Evolutionary conservation across 2,797 vertebrate genomes (phyloP).

Genomic region (Hypotaenidia philippensis): DNA sequence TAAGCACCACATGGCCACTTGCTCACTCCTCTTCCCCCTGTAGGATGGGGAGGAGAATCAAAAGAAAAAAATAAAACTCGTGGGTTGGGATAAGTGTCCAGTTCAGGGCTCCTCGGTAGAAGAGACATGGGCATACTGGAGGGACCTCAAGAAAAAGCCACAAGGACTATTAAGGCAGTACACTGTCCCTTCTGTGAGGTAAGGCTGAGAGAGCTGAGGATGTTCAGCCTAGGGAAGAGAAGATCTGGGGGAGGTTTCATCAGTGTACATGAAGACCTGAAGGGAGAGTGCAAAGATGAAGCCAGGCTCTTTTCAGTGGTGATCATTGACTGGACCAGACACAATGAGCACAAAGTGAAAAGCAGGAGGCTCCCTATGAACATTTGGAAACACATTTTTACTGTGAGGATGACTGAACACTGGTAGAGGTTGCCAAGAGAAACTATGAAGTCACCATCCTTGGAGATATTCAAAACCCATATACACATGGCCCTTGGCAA

Average conservation of each 20-base stretch:
- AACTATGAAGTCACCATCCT: neutral
- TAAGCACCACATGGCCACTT: no score
- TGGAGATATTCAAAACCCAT: neutral
- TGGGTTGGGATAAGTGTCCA: no score
- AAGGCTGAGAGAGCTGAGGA: neutral
- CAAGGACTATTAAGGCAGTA: neutral
- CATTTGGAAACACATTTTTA: neutral
- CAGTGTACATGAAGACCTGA: neutral
- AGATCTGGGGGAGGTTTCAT: neutral
- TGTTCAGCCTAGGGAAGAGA: neutral
- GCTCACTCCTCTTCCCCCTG: no score
- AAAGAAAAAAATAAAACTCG: no score
- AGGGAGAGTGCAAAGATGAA: no score
- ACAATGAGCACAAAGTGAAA: neutral
- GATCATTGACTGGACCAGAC: neutral
- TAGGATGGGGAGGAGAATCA: no score
- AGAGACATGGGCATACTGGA: neutral
- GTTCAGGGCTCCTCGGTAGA: neutral
- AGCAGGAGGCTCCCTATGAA: no score
- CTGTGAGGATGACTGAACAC: neutral
- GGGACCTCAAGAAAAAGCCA: neutral
- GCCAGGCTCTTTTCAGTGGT: neutral
- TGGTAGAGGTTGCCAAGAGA: neutral
- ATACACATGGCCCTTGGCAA: neutral
- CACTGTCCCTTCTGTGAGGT: neutral